phyloP scores from a whole-genome alignment of 2,113 vertebrate species.

The Epinephelus fuscoguttatus region DNA sequence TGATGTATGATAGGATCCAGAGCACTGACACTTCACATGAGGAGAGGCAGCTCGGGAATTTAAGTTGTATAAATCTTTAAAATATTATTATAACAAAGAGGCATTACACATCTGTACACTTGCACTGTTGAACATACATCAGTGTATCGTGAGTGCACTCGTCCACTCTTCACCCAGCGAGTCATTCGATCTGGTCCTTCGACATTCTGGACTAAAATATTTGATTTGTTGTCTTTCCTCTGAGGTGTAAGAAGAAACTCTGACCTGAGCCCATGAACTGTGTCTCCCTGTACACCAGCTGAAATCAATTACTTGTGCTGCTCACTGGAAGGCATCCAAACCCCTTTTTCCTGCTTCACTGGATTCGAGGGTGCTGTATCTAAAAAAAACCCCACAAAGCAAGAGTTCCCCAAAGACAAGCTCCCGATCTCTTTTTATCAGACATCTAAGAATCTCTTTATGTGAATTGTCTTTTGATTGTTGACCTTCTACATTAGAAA shows the following conservation, averaged over 20 bases:
- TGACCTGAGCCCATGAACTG: conserved; percentile 25
- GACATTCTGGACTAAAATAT: neutral
- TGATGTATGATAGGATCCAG: neutral
- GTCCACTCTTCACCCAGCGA: neutral
- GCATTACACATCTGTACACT: neutral
- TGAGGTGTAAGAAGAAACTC: conserved; percentile 13
- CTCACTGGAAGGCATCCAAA: conserved; percentile 36
- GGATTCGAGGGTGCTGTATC: neutral
- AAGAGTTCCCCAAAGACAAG: neutral
- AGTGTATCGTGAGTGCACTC: neutral
- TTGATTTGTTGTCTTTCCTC: conserved; percentile 24
- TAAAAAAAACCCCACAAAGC: neutral
- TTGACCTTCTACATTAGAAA: conserved; percentile 1
- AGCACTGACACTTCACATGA: neutral
- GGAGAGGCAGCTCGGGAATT: neutral
- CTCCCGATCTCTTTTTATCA: conserved; percentile 9
- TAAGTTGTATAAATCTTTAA: neutral
- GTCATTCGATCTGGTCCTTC: neutral
- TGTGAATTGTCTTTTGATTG: neutral
- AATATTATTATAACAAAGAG: neutral
- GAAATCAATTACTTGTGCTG: neutral
- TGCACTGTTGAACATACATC: neutral
- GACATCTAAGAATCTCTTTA: neutral
- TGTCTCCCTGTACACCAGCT: conserved; percentile 3
- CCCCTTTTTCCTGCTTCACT: neutral